These are phyloP conservation scores for Choloepus didactylus DNA, from an alignment of 2,797 vertebrate genomes.

Conservation along the genomic window DNA sequence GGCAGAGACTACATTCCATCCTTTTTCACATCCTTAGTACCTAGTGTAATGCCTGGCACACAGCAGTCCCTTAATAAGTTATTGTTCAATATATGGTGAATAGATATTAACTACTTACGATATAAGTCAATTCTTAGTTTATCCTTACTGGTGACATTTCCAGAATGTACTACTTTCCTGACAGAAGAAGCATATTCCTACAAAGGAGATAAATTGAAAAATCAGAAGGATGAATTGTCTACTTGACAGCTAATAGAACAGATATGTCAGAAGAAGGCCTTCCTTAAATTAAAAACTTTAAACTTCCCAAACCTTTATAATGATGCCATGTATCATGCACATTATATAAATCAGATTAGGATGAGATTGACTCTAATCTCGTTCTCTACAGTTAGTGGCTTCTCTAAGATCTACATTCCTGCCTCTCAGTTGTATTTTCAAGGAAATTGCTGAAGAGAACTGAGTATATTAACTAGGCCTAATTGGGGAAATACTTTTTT, in stretches of 20 bases:
- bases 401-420: constrained; percentile 33
- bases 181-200: constrained; percentile 97
- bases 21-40: constrained; percentile 57
- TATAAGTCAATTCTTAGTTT: constrained; percentile 96
- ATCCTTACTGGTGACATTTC: constrained; percentile 93
- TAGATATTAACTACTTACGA: constrained; percentile 88
- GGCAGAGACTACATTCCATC: background rate
- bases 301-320: constrained; percentile 10
- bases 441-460: background rate
- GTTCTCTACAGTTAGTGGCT: constrained; percentile 30
- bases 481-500: constrained; percentile 41
- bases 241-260: background rate
- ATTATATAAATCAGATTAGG: constrained; percentile 6
- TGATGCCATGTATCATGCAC: background rate
- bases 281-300: constrained; percentile 52
- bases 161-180: constrained; percentile 93
- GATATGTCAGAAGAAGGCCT: background rate
- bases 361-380: constrained; percentile 17
- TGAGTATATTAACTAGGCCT: constrained; percentile 21
- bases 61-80: constrained; percentile 53
- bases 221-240: background rate
- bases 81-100: constrained; percentile 54
- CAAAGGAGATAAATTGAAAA: constrained; percentile 52
- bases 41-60: background rate
- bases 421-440: constrained; percentile 12